A percentile compares a stretch with the other conserved stretches of the same genome.
Conservation (phyloP, 2,888 invertebrate genomes). For the Protonemura montana region DNA sequence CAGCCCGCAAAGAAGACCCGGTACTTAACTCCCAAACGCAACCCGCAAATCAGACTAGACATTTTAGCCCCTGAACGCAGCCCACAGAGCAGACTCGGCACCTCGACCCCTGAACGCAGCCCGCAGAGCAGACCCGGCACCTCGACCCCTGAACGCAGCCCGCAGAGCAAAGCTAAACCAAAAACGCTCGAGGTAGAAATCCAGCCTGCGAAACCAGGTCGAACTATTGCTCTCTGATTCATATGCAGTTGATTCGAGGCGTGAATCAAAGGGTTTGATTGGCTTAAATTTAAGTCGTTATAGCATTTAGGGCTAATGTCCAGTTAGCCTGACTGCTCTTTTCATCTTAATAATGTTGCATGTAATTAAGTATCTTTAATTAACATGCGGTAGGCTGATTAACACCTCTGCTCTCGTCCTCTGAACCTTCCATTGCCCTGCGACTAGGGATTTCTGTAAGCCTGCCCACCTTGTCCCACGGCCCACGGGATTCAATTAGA, state of each 20-base stretch:
- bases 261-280: too few relatives aligned
- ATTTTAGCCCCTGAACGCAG: neutral
- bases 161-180: neutral
- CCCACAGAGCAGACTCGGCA: neutral
- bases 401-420: neutral
- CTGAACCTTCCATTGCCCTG: too few relatives aligned
- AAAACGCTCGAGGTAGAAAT: too few relatives aligned
- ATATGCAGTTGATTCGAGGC: too few relatives aligned
- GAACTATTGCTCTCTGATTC: too few relatives aligned
- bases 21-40: too few relatives aligned
- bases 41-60: neutral
- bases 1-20: too few relatives aligned
- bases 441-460: too few relatives aligned
- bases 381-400: neutral
- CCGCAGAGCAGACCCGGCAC: neutral
- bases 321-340: neutral
- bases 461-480: too few relatives aligned
- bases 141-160: neutral
- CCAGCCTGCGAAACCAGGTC: too few relatives aligned
- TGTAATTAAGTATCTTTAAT: neutral
- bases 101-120: neutral
- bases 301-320: neutral
- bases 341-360: neutral
- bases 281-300: too few relatives aligned
- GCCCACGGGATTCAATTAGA: too few relatives aligned